A percentile compares a stretch with the other conserved stretches of the same genome.
phyloP scores from a whole-genome alignment of 2,888 invertebrate species.

The Drosophila anceps region DNA sequence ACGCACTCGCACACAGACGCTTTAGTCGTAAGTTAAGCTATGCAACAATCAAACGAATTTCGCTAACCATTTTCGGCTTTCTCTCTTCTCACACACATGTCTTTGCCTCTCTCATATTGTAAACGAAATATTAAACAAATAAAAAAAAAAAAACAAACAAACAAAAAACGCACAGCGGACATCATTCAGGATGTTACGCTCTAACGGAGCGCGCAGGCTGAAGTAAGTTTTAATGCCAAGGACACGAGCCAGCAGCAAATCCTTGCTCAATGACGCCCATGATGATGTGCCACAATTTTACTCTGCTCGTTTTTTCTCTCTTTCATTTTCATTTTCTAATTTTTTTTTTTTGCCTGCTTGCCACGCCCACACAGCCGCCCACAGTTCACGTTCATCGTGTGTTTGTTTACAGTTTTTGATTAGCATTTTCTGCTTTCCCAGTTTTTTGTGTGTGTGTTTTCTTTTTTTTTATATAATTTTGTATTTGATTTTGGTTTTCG shows the following conservation, averaged over 20 bases:
- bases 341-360: constrained; percentile 27
- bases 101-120: constrained; percentile 43
- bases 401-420: constrained; percentile 47
- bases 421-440: constrained; percentile 3
- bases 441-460: too few species aligned
- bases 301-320: constrained; percentile 7
- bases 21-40: constrained; percentile 43
- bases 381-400: constrained; percentile 47
- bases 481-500: constrained; percentile 28
- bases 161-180: constrained; percentile 81
- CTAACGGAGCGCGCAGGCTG: constrained; percentile 85
- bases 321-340: constrained; percentile 7
- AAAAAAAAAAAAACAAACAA: too few species aligned
- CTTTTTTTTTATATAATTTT: neutral
- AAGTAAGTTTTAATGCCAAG: constrained; percentile 81
- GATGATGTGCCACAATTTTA: constrained; percentile 51
- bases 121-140: constrained; percentile 23
- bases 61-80: constrained; percentile 65
- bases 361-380: constrained; percentile 20
- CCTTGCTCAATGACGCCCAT: constrained; percentile 34
- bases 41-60: constrained; percentile 40
- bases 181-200: constrained; percentile 86
- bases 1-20: neutral
- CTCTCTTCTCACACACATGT: constrained; percentile 58
- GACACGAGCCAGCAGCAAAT: constrained; percentile 21